phyloP scores from a whole-genome alignment of 2,888 invertebrate species.

The Itoplectis maculator region DNA sequence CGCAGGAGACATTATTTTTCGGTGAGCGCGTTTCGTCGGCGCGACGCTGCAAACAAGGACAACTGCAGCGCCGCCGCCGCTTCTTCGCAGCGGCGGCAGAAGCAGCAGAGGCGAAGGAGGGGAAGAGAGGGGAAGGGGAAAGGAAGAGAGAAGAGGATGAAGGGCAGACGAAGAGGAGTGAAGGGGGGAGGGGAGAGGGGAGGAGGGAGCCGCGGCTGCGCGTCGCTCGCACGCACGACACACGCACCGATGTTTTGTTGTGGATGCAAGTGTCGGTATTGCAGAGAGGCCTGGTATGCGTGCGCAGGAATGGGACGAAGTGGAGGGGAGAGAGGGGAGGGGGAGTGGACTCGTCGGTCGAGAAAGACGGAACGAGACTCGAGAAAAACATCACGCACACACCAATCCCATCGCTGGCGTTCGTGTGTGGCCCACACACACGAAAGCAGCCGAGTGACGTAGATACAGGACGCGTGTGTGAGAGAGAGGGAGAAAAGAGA shows the following conservation, averaged over 20 bases:
- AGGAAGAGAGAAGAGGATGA: constrained; percentile 3
- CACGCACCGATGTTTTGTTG: constrained; percentile 48
- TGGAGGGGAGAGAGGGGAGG: constrained; percentile 6
- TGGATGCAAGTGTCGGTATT: constrained; percentile 58
- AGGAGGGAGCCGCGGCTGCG: constrained; percentile 14
- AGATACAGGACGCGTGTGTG: constrained; percentile 3
- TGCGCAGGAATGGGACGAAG: constrained; percentile 33
- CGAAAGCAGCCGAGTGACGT: not conserved
- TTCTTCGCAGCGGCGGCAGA: no score
- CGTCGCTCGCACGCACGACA: constrained; percentile 3
- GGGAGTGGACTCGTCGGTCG: not conserved
- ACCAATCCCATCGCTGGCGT: no score
- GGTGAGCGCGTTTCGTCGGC: not conserved
- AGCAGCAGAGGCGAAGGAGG: not conserved
- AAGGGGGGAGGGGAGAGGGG: no score
- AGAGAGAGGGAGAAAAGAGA: not conserved
- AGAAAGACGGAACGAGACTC: constrained; percentile 40
- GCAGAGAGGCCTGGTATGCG: constrained; percentile 61
- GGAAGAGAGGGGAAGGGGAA: not conserved
- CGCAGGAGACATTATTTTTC: constrained; percentile 44
- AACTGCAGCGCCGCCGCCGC: not conserved
- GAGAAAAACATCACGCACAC: constrained; percentile 59
- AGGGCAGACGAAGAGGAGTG: constrained; percentile 2
- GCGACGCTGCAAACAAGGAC: not conserved
- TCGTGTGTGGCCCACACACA: not conserved